Percentiles rank a stretch among this genome's conserved stretches.
These are phyloP conservation scores for Hyposoter dolosus DNA, from an alignment of 2,888 invertebrate species.

Conservation along the genomic window DNA sequence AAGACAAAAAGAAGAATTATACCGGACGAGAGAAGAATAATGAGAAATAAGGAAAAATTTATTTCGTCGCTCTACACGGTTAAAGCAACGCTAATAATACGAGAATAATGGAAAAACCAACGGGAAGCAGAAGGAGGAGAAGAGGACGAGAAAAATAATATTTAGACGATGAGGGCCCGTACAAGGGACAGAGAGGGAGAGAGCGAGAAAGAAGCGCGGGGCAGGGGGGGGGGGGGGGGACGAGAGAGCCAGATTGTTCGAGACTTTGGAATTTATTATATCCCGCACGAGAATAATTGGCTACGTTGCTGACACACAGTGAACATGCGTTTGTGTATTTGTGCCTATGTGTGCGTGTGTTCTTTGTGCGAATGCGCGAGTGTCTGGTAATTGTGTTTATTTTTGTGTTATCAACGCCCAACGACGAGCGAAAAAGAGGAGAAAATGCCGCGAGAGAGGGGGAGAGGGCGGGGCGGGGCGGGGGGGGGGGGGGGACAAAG, in stretches of 20 bases:
- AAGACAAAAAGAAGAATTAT: constrained; percentile 57
- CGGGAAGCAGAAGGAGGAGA: background rate
- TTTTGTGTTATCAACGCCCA: constrained; percentile 59
- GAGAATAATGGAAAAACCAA: constrained; percentile 7
- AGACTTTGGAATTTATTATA: constrained; percentile 34
- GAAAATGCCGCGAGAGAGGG: constrained; percentile 3
- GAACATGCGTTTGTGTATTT: constrained; percentile 22
- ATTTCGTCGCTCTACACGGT: constrained; percentile 83
- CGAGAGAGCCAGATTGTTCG: constrained; percentile 26
- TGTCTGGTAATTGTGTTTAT: constrained; percentile 11
- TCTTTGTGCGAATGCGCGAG: constrained; percentile 14
- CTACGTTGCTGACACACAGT: constrained; percentile 42
- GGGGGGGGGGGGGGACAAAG: too few relatives aligned
- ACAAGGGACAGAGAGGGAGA: background rate
- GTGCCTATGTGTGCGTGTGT: constrained; percentile 1
- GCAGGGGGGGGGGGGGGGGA: constrained; percentile 33
- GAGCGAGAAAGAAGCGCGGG: constrained; percentile 57
- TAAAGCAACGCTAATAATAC: constrained; percentile 82
- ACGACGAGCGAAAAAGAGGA: constrained; percentile 40
- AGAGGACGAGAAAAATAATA: constrained; percentile 12
- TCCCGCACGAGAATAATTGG: constrained; percentile 33
- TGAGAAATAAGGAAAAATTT: constrained; percentile 70
- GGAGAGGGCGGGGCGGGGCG: too few relatives aligned
- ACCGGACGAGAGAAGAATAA: constrained; percentile 46
- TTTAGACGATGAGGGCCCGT: constrained; percentile 3